Evolutionary conservation across 2,888 invertebrate species (phyloP).

Genomic region (Drosophila kuntzei): DNA sequence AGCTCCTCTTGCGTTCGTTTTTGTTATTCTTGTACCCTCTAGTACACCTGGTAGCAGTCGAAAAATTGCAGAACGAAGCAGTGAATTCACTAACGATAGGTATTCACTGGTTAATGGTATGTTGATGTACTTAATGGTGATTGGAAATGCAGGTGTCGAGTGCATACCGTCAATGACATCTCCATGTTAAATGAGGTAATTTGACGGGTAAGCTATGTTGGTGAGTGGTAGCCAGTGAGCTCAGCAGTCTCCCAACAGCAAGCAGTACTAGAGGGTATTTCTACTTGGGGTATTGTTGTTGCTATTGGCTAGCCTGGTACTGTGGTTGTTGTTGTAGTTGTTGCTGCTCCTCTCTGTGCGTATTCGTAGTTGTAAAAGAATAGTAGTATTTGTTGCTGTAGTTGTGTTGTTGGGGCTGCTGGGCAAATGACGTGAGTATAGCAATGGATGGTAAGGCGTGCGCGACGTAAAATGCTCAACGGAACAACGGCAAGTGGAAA

Average conservation of each 20-base stretch:
- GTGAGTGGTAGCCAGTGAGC: too few species aligned
- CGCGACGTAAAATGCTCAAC: constrained; percentile 59
- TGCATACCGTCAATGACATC: too few species aligned
- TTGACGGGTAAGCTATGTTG: too few species aligned
- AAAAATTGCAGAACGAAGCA: too few species aligned
- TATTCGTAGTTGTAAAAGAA: constrained; percentile 59
- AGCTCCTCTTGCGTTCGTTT: constrained; percentile 29
- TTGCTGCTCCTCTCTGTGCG: constrained; percentile 54
- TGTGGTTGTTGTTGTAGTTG: constrained; percentile 34
- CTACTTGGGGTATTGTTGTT: constrained; percentile 38
- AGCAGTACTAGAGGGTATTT: too few species aligned
- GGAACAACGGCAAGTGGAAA: constrained; percentile 61
- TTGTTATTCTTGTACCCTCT: constrained; percentile 39
- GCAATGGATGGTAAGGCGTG: constrained; percentile 55
- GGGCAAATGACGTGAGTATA: constrained; percentile 74
- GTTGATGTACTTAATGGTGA: too few species aligned
- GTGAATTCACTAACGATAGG: too few species aligned
- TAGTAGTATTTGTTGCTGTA: constrained; percentile 52
- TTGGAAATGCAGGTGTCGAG: too few species aligned
- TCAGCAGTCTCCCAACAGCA: too few species aligned
- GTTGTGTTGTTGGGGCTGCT: constrained; percentile 36
- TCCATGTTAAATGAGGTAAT: too few species aligned
- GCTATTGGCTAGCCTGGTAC: constrained; percentile 17
- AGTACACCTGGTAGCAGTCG: too few species aligned
- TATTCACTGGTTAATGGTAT: too few species aligned